Percentiles rank a stretch among this genome's conserved stretches.
Evolutionary conservation across 2,113 vertebrate species (phyloP).

Genomic region (Pterocles gutturalis): DNA sequence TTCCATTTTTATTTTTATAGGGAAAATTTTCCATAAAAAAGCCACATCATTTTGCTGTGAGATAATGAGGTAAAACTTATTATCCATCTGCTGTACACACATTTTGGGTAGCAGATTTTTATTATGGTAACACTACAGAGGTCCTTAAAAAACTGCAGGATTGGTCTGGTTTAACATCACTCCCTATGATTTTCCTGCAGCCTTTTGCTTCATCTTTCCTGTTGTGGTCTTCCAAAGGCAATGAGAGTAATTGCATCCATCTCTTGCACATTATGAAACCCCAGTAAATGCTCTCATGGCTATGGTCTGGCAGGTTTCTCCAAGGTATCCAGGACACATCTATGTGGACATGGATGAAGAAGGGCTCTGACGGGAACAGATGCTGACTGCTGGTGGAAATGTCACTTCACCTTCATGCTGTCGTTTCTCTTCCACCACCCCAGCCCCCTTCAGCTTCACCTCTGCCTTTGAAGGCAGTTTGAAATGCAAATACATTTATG

Average conservation of each 20-base stretch:
- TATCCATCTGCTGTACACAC: neutral
- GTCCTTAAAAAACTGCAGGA: neutral
- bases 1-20: neutral
- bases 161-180: neutral
- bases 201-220: neutral
- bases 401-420: neutral
- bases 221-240: neutral
- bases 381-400: neutral
- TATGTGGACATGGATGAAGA: neutral
- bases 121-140: neutral
- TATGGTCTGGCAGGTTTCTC: neutral
- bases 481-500: slow-evolving; percentile 1
- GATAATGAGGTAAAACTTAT: slow-evolving; percentile 5
- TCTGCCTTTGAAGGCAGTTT: neutral
- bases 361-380: neutral
- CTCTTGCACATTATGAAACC: neutral
- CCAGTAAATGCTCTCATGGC: neutral
- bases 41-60: neutral
- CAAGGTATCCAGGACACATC: neutral
- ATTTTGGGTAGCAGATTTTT: neutral
- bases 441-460: neutral
- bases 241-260: neutral
- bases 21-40: neutral
- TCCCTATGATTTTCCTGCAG: neutral
- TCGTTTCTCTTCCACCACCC: neutral